A percentile compares a stretch with the other conserved stretches of the same genome.
phyloP scores from a whole-genome alignment of 2,797 vertebrate species.

The Amblyraja radiata region DNA sequence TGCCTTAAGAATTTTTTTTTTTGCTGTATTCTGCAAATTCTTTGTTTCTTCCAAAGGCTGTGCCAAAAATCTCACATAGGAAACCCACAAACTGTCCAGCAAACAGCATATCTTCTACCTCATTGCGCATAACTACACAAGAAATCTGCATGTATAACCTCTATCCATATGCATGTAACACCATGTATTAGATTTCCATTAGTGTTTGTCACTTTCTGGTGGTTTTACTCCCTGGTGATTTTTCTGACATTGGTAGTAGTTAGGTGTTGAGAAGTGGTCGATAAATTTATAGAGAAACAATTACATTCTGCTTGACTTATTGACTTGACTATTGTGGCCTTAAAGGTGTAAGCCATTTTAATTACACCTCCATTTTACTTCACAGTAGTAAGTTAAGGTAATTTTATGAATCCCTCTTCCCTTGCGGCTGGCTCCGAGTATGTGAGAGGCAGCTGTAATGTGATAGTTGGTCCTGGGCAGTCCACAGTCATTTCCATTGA shows the following conservation, averaged over 20 bases:
- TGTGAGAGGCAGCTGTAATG: neutral
- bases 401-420: neutral
- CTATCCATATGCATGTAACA: neutral
- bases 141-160: neutral
- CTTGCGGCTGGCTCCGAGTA: neutral
- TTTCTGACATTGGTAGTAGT: neutral
- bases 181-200: neutral
- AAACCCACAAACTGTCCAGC: neutral
- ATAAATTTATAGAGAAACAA: neutral
- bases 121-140: neutral
- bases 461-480: neutral
- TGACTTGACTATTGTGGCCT: neutral
- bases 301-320: neutral
- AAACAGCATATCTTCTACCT: neutral
- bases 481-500: neutral
- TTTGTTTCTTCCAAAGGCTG: neutral
- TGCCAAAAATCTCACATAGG: neutral
- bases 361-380: neutral
- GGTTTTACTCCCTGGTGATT: neutral
- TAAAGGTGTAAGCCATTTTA: neutral
- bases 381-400: neutral
- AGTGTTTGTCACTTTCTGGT: too few species aligned
- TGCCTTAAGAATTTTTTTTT: neutral
- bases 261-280: neutral
- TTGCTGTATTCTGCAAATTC: neutral